Evolutionary conservation across 2,888 invertebrate species (phyloP), one percentile per base, ranked within the genome.

Genomic region (Apoderus coryli): DNA sequence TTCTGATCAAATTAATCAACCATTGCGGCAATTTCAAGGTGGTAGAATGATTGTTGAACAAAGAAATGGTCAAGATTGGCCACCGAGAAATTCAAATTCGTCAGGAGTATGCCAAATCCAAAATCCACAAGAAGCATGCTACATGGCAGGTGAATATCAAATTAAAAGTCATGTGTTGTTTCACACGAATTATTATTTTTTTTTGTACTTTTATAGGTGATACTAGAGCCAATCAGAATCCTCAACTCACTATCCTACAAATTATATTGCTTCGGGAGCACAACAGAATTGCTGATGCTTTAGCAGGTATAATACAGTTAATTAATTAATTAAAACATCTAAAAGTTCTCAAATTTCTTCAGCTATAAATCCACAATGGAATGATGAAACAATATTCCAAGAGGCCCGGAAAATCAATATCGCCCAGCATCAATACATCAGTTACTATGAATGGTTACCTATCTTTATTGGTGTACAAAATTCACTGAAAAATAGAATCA

Each of bases 301-400:
- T 81, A 5, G 55, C 62, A 0, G 51, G 59, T 4, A n/a, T n/a
- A n/a, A n/a, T n/a, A n/a, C n/a, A n/a, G n/a, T n/a, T n/a, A n/a
- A n/a, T n/a, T n/a, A n/a, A n/a, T n/a, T n/a, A n/a, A n/a, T n/a
- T n/a, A n/a, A n/a, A n/a, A n/a, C n/a, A n/a, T n/a, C n/a, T n/a
- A n/a, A n/a, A n/a, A n/a, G n/a, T n/a, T n/a, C n/a, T n/a, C n/a
- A n/a, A n/a, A n/a, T n/a, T n/a, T n/a, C n/a, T n/a, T n/a, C n/a
- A n/a, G n/a, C n/a, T n/a, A 46, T 81, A 14, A 85, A 85, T 55
- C 77, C 77, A 0, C 75, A 76, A 38, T 81, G 80, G 80, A 61
- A 62, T 38, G 80, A 81, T 44, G 80, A 81, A 53, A 72, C 64
- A 0, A 50, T 72, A 4, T 82, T 65, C 61, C 79, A 81, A 50